Base-by-base conservation (phyloP, 2,113 vertebrate species). In the Gobio gobio region DNA sequence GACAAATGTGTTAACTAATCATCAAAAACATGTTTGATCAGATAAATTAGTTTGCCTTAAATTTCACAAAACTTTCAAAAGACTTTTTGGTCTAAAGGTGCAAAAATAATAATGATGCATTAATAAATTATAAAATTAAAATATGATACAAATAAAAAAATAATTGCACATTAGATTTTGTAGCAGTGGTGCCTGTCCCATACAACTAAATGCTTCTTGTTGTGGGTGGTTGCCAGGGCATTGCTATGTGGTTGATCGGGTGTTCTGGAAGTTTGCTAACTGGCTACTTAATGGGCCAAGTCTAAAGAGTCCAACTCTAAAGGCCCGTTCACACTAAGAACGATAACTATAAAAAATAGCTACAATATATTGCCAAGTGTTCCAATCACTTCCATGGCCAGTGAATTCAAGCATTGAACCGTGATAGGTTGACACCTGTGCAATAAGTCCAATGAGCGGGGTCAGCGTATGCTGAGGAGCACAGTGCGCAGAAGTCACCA, bases 1-100 rank as follows among this genome's bases (percentile, higher is more conserved):
- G 63, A 73, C 59, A 84, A 72, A 58, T 56, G 84, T 85, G 88
- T 84, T 85, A 81, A 87, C 40, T 84, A 45, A 85, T 81, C 36
- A 45, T 79, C 54, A 86, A 40, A 56, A 45, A 63, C 33, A 6
- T 54, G 33, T 24, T 56, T 33, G 22, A 40, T 68, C 5, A 47
- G 10, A 47, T 14, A 18, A 36, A 20, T 3, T 16, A 40, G 61
- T 29, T 29, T 64, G 5, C 5, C 13, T 14, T 2, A 64, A 64
- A 64, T 26, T 33, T 16, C 1, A 29, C 29, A 66, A 68, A 68
- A 36, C 64, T 36, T 4, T 66, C n/a, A n/a, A n/a, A 18, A 5
- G 33, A 36, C 16, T 66, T 18, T 36, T 33, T 64, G 26, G 7
- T 18, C 9, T 40, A 40, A 40, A 40, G 40, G 40, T 40, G 64